Conservation (phyloP, 2,888 invertebrate species). For the Hemicrepidius hirtus region DNA sequence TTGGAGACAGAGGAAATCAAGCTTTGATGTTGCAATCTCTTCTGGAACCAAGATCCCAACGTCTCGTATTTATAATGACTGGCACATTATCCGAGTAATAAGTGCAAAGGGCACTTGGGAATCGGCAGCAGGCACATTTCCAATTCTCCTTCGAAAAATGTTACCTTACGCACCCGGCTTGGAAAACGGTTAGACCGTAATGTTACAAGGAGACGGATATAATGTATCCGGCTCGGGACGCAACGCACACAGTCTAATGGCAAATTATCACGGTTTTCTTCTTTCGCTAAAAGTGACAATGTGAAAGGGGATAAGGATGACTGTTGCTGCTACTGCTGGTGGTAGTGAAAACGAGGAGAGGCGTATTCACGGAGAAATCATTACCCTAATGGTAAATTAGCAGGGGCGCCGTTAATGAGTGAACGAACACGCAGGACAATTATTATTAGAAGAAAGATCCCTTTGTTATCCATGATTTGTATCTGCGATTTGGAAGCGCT, state of each 20-base stretch:
- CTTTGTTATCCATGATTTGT: constrained; percentile 16
- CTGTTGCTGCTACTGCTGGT: neutral
- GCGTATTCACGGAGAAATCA: constrained; percentile 20
- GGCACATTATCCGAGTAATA: constrained; percentile 10
- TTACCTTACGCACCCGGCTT: constrained; percentile 7
- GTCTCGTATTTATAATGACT: constrained; percentile 10
- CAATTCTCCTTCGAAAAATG: constrained; percentile 21
- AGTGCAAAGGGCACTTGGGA: constrained; percentile 24
- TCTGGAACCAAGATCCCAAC: neutral
- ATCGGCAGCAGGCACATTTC: constrained; percentile 21
- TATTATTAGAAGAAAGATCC: constrained; percentile 22
- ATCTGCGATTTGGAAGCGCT: neutral
- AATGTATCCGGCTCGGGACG: constrained; percentile 18
- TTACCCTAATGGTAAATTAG: constrained; percentile 42
- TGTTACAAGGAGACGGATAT: constrained; percentile 16
- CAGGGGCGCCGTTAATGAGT: constrained; percentile 34
- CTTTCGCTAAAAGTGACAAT: constrained; percentile 24
- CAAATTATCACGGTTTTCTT: constrained; percentile 35
- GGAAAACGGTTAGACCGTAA: neutral
- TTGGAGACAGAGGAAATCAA: too few relatives aligned
- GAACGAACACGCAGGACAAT: constrained; percentile 24
- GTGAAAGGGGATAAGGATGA: constrained; percentile 19
- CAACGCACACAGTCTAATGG: constrained; percentile 29
- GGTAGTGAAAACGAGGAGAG: constrained; percentile 1
- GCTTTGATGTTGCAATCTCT: neutral